A percentile compares a stretch with the other conserved stretches of the same genome.
These are phyloP conservation scores for Spermophilus dauricus DNA, from an alignment of 2,113 vertebrate species.

Conservation along the genomic window DNA sequence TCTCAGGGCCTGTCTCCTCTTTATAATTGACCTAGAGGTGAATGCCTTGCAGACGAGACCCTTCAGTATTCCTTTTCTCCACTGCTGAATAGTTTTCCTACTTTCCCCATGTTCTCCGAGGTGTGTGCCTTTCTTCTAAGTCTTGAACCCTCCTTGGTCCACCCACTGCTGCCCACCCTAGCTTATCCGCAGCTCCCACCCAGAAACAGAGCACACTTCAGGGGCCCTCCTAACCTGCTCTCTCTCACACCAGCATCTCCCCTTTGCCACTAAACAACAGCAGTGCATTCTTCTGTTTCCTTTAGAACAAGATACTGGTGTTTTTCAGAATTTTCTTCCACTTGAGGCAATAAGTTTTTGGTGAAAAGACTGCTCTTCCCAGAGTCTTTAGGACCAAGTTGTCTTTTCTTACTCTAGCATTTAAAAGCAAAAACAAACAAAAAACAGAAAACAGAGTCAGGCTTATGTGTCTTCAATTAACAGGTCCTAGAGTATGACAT, in stretches of 20 bases:
- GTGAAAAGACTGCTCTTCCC: not conserved
- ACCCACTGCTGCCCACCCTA: no score
- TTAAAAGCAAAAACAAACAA: not conserved
- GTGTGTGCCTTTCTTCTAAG: not conserved
- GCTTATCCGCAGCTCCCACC: not conserved
- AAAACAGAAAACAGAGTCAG: not conserved
- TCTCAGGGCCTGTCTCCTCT: not conserved
- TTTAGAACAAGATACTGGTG: slow-evolving; percentile 74
- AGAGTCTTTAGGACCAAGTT: slow-evolving; percentile 18
- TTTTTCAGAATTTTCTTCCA: slow-evolving; percentile 76
- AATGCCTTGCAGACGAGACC: rapidly evolving
- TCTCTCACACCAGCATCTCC: not conserved
- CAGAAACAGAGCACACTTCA: not conserved
- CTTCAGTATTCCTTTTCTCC: not conserved
- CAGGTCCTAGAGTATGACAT: not conserved
- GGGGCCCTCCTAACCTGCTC: not conserved
- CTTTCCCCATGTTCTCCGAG: not conserved
- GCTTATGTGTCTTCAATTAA: not conserved
- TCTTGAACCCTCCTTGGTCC: not conserved
- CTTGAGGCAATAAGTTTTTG: slow-evolving; percentile 69
- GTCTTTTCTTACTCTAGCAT: not conserved
- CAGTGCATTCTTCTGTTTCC: slow-evolving; percentile 71
- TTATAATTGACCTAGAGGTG: not conserved
- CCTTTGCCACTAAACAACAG: not conserved
- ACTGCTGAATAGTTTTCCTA: not conserved